Percentiles rank a stretch among this genome's conserved stretches.
Evolutionary conservation across 2,113 vertebrate genomes (phyloP).

Genomic region (Progne subis): DNA sequence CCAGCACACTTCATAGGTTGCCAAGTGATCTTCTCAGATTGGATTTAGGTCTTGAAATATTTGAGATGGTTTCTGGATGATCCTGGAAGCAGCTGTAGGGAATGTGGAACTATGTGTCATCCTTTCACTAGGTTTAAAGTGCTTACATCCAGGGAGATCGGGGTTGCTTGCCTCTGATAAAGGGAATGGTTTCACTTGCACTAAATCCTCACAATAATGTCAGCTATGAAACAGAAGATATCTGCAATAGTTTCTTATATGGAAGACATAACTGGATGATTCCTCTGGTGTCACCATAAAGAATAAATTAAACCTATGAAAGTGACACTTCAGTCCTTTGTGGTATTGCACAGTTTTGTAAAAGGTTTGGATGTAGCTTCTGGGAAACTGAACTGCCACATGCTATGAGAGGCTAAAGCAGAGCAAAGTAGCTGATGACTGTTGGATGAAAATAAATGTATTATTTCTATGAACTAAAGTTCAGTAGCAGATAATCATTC

Average conservation of each 20-base stretch:
- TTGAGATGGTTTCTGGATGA: background rate
- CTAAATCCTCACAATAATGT: background rate
- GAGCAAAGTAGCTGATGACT: background rate
- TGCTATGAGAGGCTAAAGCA: background rate
- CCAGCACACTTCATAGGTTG: background rate
- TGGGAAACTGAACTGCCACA: background rate
- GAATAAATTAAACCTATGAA: background rate
- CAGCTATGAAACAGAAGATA: background rate
- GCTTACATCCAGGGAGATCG: background rate
- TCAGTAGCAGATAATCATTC: background rate
- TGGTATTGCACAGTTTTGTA: background rate
- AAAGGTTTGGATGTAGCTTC: background rate
- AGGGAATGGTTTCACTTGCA: background rate
- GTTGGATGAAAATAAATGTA: background rate
- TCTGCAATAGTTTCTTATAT: background rate
- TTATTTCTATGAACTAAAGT: background rate
- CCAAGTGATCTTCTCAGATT: background rate
- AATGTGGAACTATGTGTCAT: background rate
- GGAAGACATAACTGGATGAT: background rate
- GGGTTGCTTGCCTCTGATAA: background rate
- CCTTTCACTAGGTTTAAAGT: background rate
- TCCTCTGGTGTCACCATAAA: background rate
- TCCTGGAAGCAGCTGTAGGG: background rate
- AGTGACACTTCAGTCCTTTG: background rate
- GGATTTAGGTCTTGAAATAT: background rate